phyloP scores from a whole-genome alignment of 2,797 vertebrate species.

The Cercopithecus neglectus region DNA sequence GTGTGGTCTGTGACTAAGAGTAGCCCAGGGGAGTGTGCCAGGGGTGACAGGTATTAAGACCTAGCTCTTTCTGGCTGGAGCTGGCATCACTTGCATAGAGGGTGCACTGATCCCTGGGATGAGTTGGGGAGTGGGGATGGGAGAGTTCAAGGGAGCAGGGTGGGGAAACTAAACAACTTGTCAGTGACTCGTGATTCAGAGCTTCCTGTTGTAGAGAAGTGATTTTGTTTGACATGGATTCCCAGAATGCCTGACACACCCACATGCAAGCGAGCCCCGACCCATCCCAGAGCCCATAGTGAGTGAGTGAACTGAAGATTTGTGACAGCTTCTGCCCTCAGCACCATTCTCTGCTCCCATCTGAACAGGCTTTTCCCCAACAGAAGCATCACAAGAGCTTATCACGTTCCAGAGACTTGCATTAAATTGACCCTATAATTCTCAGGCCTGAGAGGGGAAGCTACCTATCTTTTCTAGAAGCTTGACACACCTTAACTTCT shows the following conservation, averaged over 20 bases:
- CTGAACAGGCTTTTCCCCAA: background rate
- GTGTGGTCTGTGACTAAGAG: background rate
- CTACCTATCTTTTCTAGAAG: background rate
- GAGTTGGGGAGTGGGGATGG: background rate
- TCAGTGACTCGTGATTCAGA: constrained; percentile 56
- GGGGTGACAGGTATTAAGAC: background rate
- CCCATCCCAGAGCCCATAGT: background rate
- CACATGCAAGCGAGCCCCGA: background rate
- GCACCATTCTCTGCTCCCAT: background rate
- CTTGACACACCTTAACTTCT: background rate
- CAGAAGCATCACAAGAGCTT: background rate
- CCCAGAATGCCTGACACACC: constrained; percentile 59
- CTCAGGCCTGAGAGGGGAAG: background rate
- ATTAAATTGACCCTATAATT: background rate
- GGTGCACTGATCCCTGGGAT: background rate
- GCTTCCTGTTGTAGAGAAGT: constrained; percentile 38
- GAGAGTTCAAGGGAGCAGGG: background rate
- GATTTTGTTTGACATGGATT: constrained; percentile 54
- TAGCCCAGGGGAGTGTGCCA: background rate
- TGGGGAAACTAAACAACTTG: background rate
- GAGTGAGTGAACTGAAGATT: background rate
- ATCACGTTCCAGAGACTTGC: background rate
- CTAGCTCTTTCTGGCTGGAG: background rate
- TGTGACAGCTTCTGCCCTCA: background rate
- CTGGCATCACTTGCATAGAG: background rate